Base-by-base conservation (phyloP, 2,888 invertebrate species). In the Lacanobia wlatinum region DNA sequence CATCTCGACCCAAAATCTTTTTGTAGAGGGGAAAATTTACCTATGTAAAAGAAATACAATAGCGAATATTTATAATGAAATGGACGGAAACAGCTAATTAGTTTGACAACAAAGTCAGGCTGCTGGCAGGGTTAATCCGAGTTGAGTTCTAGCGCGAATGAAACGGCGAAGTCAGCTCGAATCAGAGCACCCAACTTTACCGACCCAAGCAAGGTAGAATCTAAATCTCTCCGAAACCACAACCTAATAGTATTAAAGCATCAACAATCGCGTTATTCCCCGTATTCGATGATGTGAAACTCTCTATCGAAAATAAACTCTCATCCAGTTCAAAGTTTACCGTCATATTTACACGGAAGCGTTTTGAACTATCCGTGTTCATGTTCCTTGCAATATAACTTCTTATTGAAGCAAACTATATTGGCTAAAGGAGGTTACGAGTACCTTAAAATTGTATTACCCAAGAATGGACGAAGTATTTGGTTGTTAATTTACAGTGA, bases 101-200 rank as follows among this genome's bases (percentile, higher is more conserved):
- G 88, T 87, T 88, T 78, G 81, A 87, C 84, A 87, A 88, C 83
- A 82, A 87, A 86, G 82, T 86, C 80, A 77, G 78, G 71, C 73
- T 82, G 85, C 81, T 84, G 83, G 84, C 85, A 83, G 89, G 87
- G 88, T 88, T 92, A 92, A 90, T 90, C 90, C 87, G 79, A 85
- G 80, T 83, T 72, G 77, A 89, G 84, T 87, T 83, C 84, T 82
- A 84, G 76, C 83, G 75, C 78, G 80, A 89, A 89, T 84, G 87
- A 88, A 87, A 87, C 84, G 83, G 83, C 80, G 68, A 88, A 83
- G 82, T 82, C 87, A 78, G 74, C 76, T 76, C 61, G 66, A 81
- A 50, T 78, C 60, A 52, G 78, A 73, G 84, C 85, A 0, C 76
- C 66, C 82, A 91, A 92, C 89, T 93, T 92, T 82, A 84, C 81